Base-by-base conservation (phyloP, 2,888 invertebrate genomes). In the Vanessa cardui region DNA sequence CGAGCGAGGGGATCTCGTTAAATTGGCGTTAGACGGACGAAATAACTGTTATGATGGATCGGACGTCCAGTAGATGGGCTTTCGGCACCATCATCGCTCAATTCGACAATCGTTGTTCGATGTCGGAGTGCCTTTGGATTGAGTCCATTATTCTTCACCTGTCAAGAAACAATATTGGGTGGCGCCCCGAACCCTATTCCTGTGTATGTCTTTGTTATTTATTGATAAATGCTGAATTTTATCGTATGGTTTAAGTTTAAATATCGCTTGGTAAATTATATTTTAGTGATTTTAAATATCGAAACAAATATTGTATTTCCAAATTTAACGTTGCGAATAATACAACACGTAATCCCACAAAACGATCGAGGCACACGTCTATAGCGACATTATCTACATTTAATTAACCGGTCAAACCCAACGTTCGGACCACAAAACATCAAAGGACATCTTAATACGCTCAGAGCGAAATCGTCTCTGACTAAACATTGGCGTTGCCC, bases 391-490 rank as follows among this genome's bases (percentile, higher is more conserved):
- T 79, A 84, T 85, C 83, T 84, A 81, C 85, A 84, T 87, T 86
- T 88, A 87, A 89, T 89, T 88, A 88, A 85, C 85, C 81, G 87
- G 86, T 84, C 88, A 86, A 83, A 85, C 83, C 83, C 82, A 80
- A 82, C 80, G 82, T 78, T 82, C 77, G 81, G 80, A 83, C 86
- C 84, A 82, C 88, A 86, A 81, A 87, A 90, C 89, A 88, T 91
- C 91, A 92, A 92, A 92, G 90, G 85, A 84, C 85, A 86, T 88
- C 89, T 88, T 88, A 89, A 89, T 89, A 87, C 87, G 88, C 88
- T 87, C 87, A 83, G 82, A 88, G 88, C 87, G 78, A 86, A 87
- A 89, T 88, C 88, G 87, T 84, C 88, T 80, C 79, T 73, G 78
- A 80, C 82, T 82, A 85, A 85, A 86, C 89, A 87, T 86, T 79